Base-by-base conservation (phyloP, 1,140 invertebrate genomes). In the Tetramorium parvispinum region DNA sequence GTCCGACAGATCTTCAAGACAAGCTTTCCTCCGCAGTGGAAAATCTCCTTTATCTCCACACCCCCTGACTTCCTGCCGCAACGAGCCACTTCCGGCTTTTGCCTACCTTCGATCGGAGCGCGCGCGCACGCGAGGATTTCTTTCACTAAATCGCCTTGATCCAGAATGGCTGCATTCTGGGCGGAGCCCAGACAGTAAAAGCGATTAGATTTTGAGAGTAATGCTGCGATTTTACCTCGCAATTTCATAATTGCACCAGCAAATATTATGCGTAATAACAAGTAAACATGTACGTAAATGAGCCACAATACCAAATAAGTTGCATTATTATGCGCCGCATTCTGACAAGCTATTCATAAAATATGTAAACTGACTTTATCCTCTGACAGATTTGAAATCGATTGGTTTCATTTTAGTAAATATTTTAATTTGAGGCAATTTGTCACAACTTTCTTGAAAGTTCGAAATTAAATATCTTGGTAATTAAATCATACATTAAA, bases 41-140 rank as follows among this genome's bases (percentile, higher is more conserved):
- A 87, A 87, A 85, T 85, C 86, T 71, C 63, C 43, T 70, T 77
- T 77, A 85, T 87, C 82, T 87, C 71, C 37, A 66, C 70, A 55
- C 78, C 55, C 53, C 77, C 55, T 59, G 79, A 68, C 70, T 86
- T 86, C 85, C 75, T 79, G 51, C 76, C 61, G 76, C 85, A 86
- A 73, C 57, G 79, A 87, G 85, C 79, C 59, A 87, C 79, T 87
- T 87, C 71, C 85, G 65, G 85, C 85, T 40, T 73, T 70, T 73
- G 68, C 79, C 79, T 83, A 83, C 79, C 24, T 73, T 83, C 79
- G 66, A 82, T 82, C 66, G 43, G 53, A 73, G 51, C 24, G 68
- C 18, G 51, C 49, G 49, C 79, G 18, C 68, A 46, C 66, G 53
- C 43, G 37, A 71, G 24, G 24, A 59, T 82, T 73, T 82, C 79